Conservation (phyloP, 64 coral and sea anemone species). For the Catalaphyllia jardinei region DNA sequence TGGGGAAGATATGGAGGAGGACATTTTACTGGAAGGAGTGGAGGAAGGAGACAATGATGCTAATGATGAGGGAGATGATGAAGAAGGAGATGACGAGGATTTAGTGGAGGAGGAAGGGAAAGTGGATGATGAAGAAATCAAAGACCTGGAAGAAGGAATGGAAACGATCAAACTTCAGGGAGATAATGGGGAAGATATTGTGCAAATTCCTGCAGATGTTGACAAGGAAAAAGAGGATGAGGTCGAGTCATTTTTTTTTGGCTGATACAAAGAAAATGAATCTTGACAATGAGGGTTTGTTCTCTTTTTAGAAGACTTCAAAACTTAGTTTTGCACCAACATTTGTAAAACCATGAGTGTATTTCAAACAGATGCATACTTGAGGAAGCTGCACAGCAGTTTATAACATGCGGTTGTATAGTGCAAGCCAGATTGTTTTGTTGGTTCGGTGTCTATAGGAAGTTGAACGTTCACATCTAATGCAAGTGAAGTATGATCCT, state of each 20-base stretch:
- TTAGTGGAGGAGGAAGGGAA: conserved; percentile 37
- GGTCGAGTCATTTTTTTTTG: not conserved
- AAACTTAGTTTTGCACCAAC: no score
- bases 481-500: no score
- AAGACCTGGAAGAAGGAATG: conserved; percentile 24
- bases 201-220: not conserved
- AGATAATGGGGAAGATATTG: conserved; percentile 30
- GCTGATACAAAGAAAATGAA: not conserved
- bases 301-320: no score
- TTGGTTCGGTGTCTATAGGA: not conserved
- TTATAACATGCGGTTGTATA: no score
- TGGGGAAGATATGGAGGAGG: conserved; percentile 56
- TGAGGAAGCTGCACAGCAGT: no score
- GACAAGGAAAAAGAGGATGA: not conserved
- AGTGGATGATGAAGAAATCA: not conserved
- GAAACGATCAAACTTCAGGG: conserved; percentile 53
- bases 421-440: not conserved
- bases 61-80: conserved; percentile 20
- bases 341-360: no score
- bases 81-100: conserved; percentile 32
- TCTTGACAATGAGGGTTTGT: not conserved
- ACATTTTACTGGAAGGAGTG: conserved; percentile 38
- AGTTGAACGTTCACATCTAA: not conserved
- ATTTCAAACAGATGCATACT: no score
- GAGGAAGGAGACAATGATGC: conserved; percentile 44